phyloP scores from a whole-genome alignment of 2,888 invertebrate genomes.

The Apamea crenata region DNA sequence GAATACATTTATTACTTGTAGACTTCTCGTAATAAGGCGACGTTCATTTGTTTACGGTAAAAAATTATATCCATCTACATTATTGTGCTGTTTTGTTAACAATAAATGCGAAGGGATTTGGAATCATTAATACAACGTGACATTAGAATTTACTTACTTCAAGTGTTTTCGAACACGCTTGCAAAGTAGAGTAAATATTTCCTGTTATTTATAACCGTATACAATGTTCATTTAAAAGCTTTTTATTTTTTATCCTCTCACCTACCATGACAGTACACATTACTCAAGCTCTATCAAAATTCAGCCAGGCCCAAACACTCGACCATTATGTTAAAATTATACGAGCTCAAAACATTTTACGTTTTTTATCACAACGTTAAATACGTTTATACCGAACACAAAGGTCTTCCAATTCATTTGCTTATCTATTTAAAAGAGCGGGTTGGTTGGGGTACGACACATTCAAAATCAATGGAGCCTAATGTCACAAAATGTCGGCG shows the following conservation, averaged over 20 bases:
- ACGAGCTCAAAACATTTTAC: conserved; percentile 72
- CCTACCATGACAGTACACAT: conserved; percentile 45
- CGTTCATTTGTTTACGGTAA: conserved; percentile 59
- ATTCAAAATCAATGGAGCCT: conserved; percentile 89
- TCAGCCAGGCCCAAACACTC: conserved; percentile 63
- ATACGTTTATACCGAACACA: conserved; percentile 79
- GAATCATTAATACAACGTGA: conserved; percentile 12
- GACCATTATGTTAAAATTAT: conserved; percentile 68
- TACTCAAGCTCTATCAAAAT: conserved; percentile 65
- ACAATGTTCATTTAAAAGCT: conserved; percentile 25
- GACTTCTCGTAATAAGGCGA: conserved; percentile 45
- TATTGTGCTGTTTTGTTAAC: conserved; percentile 10
- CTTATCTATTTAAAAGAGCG: conserved; percentile 88
- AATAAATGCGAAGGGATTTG: conserved; percentile 2
- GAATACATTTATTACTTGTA: conserved; percentile 73
- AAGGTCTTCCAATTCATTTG: conserved; percentile 89
- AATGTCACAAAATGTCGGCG: conserved; percentile 86
- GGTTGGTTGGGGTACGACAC: conserved; percentile 81
- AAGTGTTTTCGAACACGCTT: conserved; percentile 19
- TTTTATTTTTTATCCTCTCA: conserved; percentile 41
- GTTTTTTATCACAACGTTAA: conserved; percentile 75
- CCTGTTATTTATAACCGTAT: conserved; percentile 22
- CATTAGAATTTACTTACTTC: conserved; percentile 13
- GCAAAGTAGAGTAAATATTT: conserved; percentile 18
- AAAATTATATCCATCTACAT: conserved; percentile 33